Percentiles rank a stretch among this genome's conserved stretches.
phyloP scores from a whole-genome alignment of 2,888 invertebrate genomes.

The Chrysodeixis includens region DNA sequence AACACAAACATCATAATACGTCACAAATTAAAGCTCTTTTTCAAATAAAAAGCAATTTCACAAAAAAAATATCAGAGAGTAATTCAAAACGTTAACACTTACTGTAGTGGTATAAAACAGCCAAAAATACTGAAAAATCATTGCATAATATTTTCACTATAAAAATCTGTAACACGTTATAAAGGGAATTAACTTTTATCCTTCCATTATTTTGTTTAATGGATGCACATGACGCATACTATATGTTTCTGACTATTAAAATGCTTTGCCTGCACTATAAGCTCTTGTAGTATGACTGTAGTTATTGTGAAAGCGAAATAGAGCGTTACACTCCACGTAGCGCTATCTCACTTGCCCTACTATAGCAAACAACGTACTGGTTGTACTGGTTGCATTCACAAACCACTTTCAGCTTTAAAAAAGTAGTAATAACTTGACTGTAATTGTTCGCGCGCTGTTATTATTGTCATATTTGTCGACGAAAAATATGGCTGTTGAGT shows the following conservation, averaged over 20 bases:
- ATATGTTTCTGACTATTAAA: conserved; percentile 10
- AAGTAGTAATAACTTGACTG: not conserved
- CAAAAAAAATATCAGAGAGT: too few species aligned
- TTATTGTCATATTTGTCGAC: not conserved
- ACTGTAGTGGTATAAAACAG: not conserved
- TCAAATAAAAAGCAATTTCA: too few species aligned
- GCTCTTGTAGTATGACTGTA: too few species aligned
- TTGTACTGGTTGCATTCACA: conserved; percentile 14
- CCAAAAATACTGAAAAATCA: not conserved
- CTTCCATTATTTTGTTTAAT: conserved; percentile 25
- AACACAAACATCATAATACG: too few species aligned
- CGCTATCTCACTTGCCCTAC: too few species aligned
- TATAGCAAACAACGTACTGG: too few species aligned
- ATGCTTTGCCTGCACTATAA: not conserved
- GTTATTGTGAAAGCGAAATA: too few species aligned
- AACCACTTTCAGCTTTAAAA: conserved; percentile 7
- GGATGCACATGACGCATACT: conserved; percentile 4
- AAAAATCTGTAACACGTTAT: conserved; percentile 4
- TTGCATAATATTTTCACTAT: not conserved
- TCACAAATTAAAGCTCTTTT: too few species aligned
- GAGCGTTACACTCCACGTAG: too few species aligned
- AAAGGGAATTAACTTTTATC: conserved; percentile 26
- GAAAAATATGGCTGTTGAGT: too few species aligned
- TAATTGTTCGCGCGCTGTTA: not conserved
- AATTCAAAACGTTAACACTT: not conserved